Evolutionary conservation across 2,888 invertebrate genomes (phyloP), one percentile per base, ranked within the genome.

Genomic region (Mesoligia furuncula): DNA sequence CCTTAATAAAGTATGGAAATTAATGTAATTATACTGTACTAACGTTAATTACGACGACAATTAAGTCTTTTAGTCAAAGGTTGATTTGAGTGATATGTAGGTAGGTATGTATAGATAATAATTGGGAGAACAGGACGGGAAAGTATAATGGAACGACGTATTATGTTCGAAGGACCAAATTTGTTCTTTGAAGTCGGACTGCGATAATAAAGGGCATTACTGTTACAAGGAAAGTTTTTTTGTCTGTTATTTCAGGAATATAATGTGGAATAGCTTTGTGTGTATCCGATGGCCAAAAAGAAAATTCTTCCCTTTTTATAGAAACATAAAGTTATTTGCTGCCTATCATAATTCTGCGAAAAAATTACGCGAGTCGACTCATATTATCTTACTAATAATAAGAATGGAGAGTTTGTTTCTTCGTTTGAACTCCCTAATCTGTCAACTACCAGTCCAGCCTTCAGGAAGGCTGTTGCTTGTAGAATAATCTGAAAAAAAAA

Each of bases 11-110:
- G 36, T 68, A 86, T 82, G 77, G 69, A 68, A 84, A 81, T 84
- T 62, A 71, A 79, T 59, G 72, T 86, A 84, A 88, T 88, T 84
- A 86, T 82, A 79, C 86, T 86, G 84, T 81, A 87, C 74, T 36
- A 87, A 84, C 68, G 75, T 86, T 86, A 87, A 86, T 86, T 86
- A 83, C 64, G 59, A 54, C 39, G 59, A 65, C 79, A 85, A 83
- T 87, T 78, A 77, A 75, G 84, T 73, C 74, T 62, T 81, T 24
- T 62, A 78, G 86, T 79, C 76, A 83, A 83, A 83, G 76, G 80
- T 80, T 73, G 71, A 77, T 70, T 74, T 87, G 77, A 69, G 81
- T 88, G 84, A 86, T 77, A 72, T 66, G 65, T 85, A 66, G 61
- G 68, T 85, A 66, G 61, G 57, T 70, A 68, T 42, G 20, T 81